A percentile compares a stretch with the other conserved stretches of the same genome.
Conservation (phyloP, 2,113 vertebrate species). For the Eulemur macaco region DNA sequence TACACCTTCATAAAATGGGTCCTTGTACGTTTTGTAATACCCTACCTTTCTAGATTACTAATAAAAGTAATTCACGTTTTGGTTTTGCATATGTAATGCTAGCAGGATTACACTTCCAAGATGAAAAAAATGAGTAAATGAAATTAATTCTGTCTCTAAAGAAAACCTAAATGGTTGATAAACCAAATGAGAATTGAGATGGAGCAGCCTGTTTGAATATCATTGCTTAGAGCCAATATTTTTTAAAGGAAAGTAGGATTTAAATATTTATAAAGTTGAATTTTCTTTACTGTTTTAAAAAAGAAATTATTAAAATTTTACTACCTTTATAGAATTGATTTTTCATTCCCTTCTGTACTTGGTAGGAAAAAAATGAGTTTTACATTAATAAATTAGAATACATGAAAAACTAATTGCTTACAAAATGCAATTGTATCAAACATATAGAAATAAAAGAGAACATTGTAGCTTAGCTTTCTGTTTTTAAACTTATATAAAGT, state of each 20-base stretch:
- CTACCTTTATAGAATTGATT: conserved; percentile 35
- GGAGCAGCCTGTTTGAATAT: not conserved
- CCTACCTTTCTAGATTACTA: not conserved
- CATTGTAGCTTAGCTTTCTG: not conserved
- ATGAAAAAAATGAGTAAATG: conserved; percentile 23
- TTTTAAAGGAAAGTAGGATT: conserved; percentile 53
- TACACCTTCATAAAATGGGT: not conserved
- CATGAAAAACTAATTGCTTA: conserved; percentile 23
- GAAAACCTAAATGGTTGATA: conserved; percentile 44
- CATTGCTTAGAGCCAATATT: conserved; percentile 33
- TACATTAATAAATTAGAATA: conserved; percentile 49
- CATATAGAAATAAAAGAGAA: not conserved
- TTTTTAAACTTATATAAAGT: conserved; percentile 27
- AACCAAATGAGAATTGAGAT: conserved; percentile 36
- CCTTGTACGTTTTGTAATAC: not conserved
- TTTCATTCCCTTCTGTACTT: conserved; percentile 20
- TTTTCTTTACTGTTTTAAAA: conserved; percentile 57
- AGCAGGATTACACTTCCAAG: not conserved
- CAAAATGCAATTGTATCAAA: conserved; percentile 46
- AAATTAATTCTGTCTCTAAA: conserved; percentile 59
- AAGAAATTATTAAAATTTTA: conserved; percentile 68
- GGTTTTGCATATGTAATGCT: not conserved
- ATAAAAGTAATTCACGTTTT: conserved; percentile 43
- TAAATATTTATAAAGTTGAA: conserved; percentile 71
- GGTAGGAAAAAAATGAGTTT: conserved; percentile 46